Evolutionary conservation across 2,888 invertebrate species (phyloP).

Genomic region (Orthonychiurus folsomi): DNA sequence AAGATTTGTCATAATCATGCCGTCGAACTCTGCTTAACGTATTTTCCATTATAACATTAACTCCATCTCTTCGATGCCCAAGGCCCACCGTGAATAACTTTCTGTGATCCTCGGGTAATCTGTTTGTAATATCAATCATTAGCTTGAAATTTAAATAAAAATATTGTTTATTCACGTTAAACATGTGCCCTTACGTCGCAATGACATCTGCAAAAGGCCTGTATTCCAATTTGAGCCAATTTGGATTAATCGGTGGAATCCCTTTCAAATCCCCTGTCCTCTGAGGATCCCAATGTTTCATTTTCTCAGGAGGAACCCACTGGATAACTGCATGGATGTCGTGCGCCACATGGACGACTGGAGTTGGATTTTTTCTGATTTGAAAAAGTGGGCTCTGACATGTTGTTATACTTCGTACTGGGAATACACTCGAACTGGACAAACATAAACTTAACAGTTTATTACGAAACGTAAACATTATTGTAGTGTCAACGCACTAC

Average conservation of each 20-base stretch:
- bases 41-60: slow-evolving; percentile 24
- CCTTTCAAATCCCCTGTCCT: slow-evolving; percentile 62
- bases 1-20: slow-evolving; percentile 44
- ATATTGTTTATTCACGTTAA: too few relatives aligned
- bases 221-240: slow-evolving; percentile 50
- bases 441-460: too few relatives aligned
- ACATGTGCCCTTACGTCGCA: slow-evolving; percentile 23
- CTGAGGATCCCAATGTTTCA: slow-evolving; percentile 56
- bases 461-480: too few relatives aligned
- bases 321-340: slow-evolving; percentile 49
- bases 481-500: too few relatives aligned
- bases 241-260: slow-evolving; percentile 51
- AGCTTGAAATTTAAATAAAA: too few relatives aligned
- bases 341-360: slow-evolving; percentile 15
- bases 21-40: slow-evolving; percentile 19
- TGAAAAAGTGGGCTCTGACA: not conserved
- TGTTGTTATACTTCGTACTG: not conserved
- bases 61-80: slow-evolving; percentile 20
- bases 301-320: slow-evolving; percentile 65
- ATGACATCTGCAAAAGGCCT: slow-evolving; percentile 37
- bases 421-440: too few relatives aligned
- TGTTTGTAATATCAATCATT: too few relatives aligned
- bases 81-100: slow-evolving; percentile 33
- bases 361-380: not conserved
- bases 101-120: slow-evolving; percentile 30